A percentile compares a stretch with the other conserved stretches of the same genome.
Evolutionary conservation across 2,113 vertebrate genomes (phyloP).

Genomic region (Suricata suricatta): DNA sequence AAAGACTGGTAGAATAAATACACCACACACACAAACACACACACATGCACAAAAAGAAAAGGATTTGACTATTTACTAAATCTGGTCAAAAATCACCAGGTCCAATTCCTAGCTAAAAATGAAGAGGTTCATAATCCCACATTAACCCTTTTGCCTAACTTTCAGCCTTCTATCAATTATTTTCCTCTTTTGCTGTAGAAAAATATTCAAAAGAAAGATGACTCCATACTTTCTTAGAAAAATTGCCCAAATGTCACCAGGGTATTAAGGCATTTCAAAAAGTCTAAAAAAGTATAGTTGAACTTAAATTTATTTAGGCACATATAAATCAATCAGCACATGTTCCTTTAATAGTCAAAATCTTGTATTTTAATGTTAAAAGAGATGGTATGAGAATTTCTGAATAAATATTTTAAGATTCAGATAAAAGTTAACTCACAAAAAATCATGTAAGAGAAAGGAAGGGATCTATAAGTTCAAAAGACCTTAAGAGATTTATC

Average conservation of each 20-base stretch:
- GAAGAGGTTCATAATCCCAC: neutral
- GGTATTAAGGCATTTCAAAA: neutral
- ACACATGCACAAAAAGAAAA: neutral
- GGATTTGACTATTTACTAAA: neutral
- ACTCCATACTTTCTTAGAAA: neutral
- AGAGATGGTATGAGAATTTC: neutral
- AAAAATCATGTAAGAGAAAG: neutral
- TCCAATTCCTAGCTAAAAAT: neutral
- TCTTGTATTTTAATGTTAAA: neutral
- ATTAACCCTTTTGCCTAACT: neutral
- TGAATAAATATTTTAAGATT: neutral
- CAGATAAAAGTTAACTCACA: neutral
- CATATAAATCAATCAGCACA: neutral
- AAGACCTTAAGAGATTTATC: neutral
- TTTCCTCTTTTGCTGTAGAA: neutral
- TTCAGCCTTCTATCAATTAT: neutral
- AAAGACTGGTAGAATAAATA: neutral
- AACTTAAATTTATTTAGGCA: neutral
- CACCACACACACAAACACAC: neutral
- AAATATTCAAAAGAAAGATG: neutral
- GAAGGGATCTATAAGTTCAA: neutral
- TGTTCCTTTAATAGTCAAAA: neutral
- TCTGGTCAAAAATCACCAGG: neutral
- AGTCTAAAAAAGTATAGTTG: neutral
- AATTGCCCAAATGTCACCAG: neutral